Percentiles rank a stretch among this genome's conserved stretches.
phyloP scores from a whole-genome alignment of 1,140 invertebrate genomes.

The Drosophila nikananu region DNA sequence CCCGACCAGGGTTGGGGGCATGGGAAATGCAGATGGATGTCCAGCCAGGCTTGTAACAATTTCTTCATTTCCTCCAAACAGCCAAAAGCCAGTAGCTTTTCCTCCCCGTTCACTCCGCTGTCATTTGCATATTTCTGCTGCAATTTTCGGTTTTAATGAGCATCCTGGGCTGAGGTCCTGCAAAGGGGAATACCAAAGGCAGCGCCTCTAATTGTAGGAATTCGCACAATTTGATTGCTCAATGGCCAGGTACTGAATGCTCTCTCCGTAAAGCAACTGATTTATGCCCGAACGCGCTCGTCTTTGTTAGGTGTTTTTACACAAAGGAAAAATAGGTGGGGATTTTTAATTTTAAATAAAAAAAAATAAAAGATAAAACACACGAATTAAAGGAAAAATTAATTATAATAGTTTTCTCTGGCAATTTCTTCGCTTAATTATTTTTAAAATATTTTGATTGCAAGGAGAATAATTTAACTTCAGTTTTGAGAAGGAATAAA shows the following conservation, averaged over 20 bases:
- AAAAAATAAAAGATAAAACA: background rate
- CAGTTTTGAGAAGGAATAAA: background rate
- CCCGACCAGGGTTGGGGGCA: constrained; percentile 23
- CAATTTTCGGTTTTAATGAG: constrained; percentile 63
- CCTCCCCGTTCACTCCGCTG: background rate
- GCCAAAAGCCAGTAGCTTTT: no score
- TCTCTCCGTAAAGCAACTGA: constrained; percentile 47
- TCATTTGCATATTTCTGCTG: constrained; percentile 61
- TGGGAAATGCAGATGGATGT: constrained; percentile 21
- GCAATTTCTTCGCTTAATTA: no score
- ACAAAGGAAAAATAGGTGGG: background rate
- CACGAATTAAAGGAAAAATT: accelerated
- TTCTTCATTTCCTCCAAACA: background rate
- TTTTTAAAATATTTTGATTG: background rate
- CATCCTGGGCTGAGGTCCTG: constrained; percentile 22
- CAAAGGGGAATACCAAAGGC: constrained; percentile 8
- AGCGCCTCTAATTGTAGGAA: constrained; percentile 57
- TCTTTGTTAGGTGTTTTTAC: constrained; percentile 51
- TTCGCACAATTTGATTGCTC: constrained; percentile 69
- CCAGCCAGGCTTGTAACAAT: constrained; percentile 15
- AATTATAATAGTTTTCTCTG: background rate
- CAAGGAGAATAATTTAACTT: background rate
- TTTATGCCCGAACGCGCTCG: constrained; percentile 55
- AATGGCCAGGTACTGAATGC: constrained; percentile 51
- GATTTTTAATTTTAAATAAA: background rate